Evolutionary conservation across 2,797 vertebrate genomes (phyloP).

Genomic region (Aeoliscus strigatus): DNA sequence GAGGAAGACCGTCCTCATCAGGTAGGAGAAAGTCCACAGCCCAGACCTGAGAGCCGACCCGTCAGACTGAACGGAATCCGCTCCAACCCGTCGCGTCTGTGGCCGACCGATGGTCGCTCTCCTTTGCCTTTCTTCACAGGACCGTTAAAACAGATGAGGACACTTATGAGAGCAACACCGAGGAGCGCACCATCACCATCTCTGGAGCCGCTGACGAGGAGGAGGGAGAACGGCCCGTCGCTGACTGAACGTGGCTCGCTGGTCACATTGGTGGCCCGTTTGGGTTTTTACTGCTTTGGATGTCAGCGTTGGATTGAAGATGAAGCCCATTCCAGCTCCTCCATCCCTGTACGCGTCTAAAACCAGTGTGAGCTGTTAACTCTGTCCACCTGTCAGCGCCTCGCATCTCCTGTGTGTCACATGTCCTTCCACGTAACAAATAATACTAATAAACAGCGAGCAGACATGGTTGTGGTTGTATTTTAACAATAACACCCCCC

Average conservation of each 20-base stretch:
- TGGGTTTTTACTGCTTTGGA: neutral
- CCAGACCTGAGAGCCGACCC: no score
- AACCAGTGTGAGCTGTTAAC: no score
- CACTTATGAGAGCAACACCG: slow-evolving; percentile 61
- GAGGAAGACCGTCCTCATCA: slow-evolving; percentile 74
- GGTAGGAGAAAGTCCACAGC: slow-evolving; percentile 51
- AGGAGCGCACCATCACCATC: slow-evolving; percentile 70
- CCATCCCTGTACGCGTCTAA: no score
- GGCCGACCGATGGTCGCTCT: no score
- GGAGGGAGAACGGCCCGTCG: slow-evolving; percentile 49
- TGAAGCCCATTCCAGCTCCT: neutral
- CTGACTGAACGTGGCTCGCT: neutral
- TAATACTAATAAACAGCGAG: slow-evolving; percentile 48
- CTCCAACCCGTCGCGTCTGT: no score
- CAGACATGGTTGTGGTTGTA: slow-evolving; percentile 26
- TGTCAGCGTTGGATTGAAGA: neutral
- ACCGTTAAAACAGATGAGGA: slow-evolving; percentile 76
- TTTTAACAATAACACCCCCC: no score
- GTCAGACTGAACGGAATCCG: no score
- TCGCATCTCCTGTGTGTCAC: slow-evolving; percentile 39
- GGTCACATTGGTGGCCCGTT: neutral
- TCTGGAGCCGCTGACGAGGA: slow-evolving; percentile 67
- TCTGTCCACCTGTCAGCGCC: slow-evolving; percentile 1
- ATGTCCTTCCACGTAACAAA: no score
- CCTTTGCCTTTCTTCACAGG: slow-evolving; percentile 52